These are phyloP conservation scores for Aphrophora alni DNA, from an alignment of 2,888 invertebrate genomes.

Conservation along the genomic window DNA sequence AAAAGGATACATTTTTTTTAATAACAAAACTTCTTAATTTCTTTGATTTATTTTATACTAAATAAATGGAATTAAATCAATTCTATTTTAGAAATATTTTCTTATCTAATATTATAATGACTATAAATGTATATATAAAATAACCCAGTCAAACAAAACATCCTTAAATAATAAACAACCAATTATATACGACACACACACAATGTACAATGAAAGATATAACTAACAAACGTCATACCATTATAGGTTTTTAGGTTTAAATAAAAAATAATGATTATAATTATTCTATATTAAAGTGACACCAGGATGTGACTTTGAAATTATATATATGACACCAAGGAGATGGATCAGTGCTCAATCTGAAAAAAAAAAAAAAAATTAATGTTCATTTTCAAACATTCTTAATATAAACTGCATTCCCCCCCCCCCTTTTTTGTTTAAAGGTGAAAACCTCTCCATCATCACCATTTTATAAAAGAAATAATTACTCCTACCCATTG, in stretches of 20 bases:
- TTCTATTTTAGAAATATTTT: background rate
- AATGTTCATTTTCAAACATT: too few relatives aligned
- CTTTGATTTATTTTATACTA: background rate
- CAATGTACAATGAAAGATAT: background rate
- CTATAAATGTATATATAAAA: background rate
- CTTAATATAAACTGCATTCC: too few relatives aligned
- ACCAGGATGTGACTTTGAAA: background rate
- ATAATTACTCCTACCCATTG: too few relatives aligned
- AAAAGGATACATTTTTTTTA: background rate
- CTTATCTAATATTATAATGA: background rate
- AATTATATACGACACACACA: background rate
- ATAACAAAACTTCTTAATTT: background rate
- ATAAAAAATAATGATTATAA: background rate
- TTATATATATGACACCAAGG: background rate
- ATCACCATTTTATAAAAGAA: too few relatives aligned
- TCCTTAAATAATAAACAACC: background rate
- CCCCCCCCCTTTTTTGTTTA: too few relatives aligned
- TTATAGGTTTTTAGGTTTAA: background rate
- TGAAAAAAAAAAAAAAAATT: background rate
- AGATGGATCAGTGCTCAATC: background rate
- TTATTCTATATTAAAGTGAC: background rate
- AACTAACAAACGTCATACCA: background rate
- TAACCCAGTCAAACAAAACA: conserved; percentile 9
- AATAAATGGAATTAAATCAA: background rate
- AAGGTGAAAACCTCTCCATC: too few relatives aligned